Conservation (phyloP, 2,797 vertebrate species). For the Peromyscus melanophrys region DNA sequence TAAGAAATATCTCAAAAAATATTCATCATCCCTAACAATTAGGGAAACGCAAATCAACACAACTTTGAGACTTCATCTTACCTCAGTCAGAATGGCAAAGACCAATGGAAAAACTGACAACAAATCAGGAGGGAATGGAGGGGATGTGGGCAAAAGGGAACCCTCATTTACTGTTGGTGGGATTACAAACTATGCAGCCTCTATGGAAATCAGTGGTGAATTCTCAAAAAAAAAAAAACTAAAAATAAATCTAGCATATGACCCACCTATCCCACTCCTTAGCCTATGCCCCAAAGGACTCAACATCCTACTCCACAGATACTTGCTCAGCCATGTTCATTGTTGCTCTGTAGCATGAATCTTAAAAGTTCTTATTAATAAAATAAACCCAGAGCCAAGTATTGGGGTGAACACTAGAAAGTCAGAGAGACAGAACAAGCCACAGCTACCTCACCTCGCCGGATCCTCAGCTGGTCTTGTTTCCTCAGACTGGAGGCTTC, state of each 20-base stretch:
- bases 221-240: neutral
- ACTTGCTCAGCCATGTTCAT: neutral
- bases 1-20: neutral
- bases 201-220: neutral
- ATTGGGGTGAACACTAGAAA: too few species aligned
- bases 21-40: too few species aligned
- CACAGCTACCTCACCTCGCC: too few species aligned
- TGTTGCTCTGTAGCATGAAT: neutral
- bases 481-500: too few species aligned
- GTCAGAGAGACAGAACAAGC: too few species aligned
- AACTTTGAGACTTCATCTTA: neutral
- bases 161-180: neutral
- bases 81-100: neutral
- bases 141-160: neutral
- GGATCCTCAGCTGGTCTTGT: too few species aligned
- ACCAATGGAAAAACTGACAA: neutral
- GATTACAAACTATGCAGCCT: neutral
- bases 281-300: neutral
- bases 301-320: neutral
- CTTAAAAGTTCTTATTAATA: too few species aligned
- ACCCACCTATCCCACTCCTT: neutral
- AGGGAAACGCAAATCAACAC: neutral
- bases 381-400: too few species aligned
- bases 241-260: neutral
- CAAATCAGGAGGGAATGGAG: neutral